These are phyloP conservation scores for Drosophila melanocephala DNA, from an alignment of 2,888 invertebrate genomes.

Conservation along the genomic window DNA sequence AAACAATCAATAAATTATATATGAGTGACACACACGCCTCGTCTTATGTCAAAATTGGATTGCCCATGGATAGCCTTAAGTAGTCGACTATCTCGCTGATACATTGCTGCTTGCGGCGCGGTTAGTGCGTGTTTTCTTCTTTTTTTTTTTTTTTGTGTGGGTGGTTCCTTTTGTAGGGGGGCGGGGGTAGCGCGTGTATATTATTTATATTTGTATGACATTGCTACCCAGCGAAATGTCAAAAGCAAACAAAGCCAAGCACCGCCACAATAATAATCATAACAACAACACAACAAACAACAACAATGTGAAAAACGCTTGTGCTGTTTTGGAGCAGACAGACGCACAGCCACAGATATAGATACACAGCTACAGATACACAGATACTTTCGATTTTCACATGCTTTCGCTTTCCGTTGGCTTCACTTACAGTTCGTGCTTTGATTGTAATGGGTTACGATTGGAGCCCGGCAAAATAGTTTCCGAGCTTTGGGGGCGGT, in stretches of 20 bases:
- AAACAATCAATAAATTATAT: slow-evolving; percentile 45
- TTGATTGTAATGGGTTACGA: slow-evolving; percentile 31
- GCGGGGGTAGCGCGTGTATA: slow-evolving; percentile 48
- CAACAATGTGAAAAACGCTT: slow-evolving; percentile 61
- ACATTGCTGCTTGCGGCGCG: slow-evolving; percentile 36
- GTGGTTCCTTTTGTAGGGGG: slow-evolving; percentile 36
- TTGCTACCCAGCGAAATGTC: slow-evolving; percentile 82
- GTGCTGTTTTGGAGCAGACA: slow-evolving; percentile 46
- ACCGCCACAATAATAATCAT: slow-evolving; percentile 49
- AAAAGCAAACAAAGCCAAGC: slow-evolving; percentile 73
- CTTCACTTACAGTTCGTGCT: slow-evolving; percentile 31
- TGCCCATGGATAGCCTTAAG: slow-evolving; percentile 31
- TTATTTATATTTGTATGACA: slow-evolving; percentile 82
- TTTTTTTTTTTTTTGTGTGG: slow-evolving; percentile 40
- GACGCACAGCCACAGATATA: slow-evolving; percentile 28
- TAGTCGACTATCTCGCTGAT: slow-evolving; percentile 39
- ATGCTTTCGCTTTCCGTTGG: slow-evolving; percentile 58
- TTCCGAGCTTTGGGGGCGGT: not conserved
- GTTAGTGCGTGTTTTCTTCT: slow-evolving; percentile 52
- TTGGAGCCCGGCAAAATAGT: slow-evolving; percentile 11
- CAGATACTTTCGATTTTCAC: slow-evolving; percentile 70
- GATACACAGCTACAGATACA: slow-evolving; percentile 39
- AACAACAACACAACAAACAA: slow-evolving; percentile 39
- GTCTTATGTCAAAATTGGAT: slow-evolving; percentile 25
- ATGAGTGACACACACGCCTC: slow-evolving; percentile 24